A percentile compares a stretch with the other conserved stretches of the same genome.
phyloP scores from a whole-genome alignment of 2,797 vertebrate genomes.

The Mallotus villosus region DNA sequence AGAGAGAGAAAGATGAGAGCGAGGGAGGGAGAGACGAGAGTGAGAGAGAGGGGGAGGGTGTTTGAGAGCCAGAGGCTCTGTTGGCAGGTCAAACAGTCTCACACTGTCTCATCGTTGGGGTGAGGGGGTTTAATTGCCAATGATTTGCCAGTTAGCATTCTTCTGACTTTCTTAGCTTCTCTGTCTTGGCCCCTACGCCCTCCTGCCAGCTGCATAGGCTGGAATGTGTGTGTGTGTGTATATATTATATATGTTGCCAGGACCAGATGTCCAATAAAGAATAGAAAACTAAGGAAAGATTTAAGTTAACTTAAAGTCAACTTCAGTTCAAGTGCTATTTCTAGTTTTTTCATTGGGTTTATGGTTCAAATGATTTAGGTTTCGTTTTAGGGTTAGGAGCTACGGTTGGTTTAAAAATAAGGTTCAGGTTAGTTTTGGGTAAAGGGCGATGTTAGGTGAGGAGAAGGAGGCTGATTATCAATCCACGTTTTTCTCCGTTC shows the following conservation, averaged over 20 bases:
- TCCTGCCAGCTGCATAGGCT: slow-evolving; percentile 1
- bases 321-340: no score
- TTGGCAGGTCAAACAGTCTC: background rate
- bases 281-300: no score
- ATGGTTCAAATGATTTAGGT: no score
- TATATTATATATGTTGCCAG: background rate
- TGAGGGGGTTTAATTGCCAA: slow-evolving; percentile 1
- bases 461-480: no score
- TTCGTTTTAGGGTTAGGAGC: no score
- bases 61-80: background rate
- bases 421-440: no score
- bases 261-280: no score
- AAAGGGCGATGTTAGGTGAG: no score
- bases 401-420: no score
- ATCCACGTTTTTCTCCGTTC: no score
- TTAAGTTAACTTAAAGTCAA: no score
- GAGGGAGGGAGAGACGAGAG: background rate
- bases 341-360: no score
- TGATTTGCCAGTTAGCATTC: slow-evolving; percentile 16
- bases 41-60: background rate
- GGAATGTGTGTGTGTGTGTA: slow-evolving; percentile 4
- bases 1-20: background rate
- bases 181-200: background rate
- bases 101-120: background rate
- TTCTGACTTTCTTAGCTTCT: background rate